These are phyloP conservation scores for Subacronicta megacephala DNA, from an alignment of 2,888 invertebrate genomes.

Conservation along the genomic window DNA sequence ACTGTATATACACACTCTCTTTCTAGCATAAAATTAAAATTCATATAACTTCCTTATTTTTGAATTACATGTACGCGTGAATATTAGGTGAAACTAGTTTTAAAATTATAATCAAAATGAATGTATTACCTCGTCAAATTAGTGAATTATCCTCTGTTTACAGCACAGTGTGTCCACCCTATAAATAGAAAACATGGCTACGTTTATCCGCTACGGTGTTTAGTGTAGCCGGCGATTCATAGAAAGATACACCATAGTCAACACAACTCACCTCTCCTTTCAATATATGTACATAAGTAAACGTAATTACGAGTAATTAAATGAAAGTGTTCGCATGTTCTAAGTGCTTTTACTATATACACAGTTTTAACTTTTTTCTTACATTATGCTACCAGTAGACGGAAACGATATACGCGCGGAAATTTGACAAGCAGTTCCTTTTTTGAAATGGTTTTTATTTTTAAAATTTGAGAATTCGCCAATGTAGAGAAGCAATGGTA, in stretches of 20 bases:
- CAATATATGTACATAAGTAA: constrained; percentile 27
- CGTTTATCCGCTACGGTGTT: constrained; percentile 57
- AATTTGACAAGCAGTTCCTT: neutral
- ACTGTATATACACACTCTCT: no score
- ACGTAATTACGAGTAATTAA: constrained; percentile 51
- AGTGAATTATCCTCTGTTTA: constrained; percentile 45
- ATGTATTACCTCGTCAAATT: neutral
- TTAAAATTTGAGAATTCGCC: no score
- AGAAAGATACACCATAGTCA: constrained; percentile 53
- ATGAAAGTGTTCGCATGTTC: constrained; percentile 47
- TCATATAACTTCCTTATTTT: no score
- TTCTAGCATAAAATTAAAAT: no score
- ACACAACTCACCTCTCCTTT: constrained; percentile 39
- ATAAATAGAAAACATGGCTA: constrained; percentile 71
- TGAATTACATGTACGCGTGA: no score
- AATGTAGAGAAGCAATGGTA: constrained; percentile 1
- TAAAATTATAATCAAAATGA: neutral
- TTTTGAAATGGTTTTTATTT: constrained; percentile 19
- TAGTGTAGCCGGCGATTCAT: constrained; percentile 55
- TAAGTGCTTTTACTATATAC: constrained; percentile 31
- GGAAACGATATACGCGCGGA: constrained; percentile 12
- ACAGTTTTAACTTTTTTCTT: constrained; percentile 17
- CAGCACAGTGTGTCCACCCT: constrained; percentile 57
- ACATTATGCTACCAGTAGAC: neutral
- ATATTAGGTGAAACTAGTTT: no score